These are phyloP conservation scores for Empidonax traillii DNA, from an alignment of 2,113 vertebrate genomes.

Conservation along the genomic window DNA sequence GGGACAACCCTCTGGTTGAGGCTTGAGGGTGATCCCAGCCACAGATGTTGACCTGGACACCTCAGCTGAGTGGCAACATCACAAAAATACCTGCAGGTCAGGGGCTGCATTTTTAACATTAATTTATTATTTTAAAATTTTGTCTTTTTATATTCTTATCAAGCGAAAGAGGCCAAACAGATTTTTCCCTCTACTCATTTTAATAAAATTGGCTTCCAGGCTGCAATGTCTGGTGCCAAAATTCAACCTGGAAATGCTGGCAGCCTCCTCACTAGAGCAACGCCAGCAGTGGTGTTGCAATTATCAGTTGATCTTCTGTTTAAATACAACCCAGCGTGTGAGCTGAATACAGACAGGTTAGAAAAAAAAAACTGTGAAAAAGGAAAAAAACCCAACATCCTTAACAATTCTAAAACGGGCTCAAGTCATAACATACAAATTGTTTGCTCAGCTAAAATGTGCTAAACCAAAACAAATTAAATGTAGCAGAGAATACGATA, in stretches of 20 bases:
- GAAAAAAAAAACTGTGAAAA: constrained; percentile 40
- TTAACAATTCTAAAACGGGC: neutral
- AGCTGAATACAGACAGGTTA: constrained; percentile 57
- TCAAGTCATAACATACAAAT: constrained; percentile 52
- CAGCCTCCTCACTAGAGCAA: constrained; percentile 7
- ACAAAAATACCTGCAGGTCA: neutral
- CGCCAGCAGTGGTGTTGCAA: constrained; percentile 60
- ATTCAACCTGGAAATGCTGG: constrained; percentile 67
- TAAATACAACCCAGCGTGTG: constrained; percentile 67
- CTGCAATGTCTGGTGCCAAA: constrained; percentile 16
- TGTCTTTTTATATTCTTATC: constrained; percentile 26
- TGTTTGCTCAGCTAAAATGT: constrained; percentile 61
- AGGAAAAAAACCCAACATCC: neutral
- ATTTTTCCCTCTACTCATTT: constrained; percentile 42
- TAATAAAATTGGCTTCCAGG: constrained; percentile 57
- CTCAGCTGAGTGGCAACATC: neutral
- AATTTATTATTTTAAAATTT: constrained; percentile 20
- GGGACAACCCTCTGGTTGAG: neutral
- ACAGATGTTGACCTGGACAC: neutral
- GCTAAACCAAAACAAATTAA: constrained; percentile 65
- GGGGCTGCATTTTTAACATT: neutral
- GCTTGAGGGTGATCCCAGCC: neutral
- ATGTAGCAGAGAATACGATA: constrained; percentile 17
- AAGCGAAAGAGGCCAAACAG: constrained; percentile 42
- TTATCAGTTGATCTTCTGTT: constrained; percentile 71